A percentile compares a stretch with the other conserved stretches of the same genome.
Evolutionary conservation across 2,888 invertebrate genomes (phyloP).

Genomic region (Dryomyza anilis): DNA sequence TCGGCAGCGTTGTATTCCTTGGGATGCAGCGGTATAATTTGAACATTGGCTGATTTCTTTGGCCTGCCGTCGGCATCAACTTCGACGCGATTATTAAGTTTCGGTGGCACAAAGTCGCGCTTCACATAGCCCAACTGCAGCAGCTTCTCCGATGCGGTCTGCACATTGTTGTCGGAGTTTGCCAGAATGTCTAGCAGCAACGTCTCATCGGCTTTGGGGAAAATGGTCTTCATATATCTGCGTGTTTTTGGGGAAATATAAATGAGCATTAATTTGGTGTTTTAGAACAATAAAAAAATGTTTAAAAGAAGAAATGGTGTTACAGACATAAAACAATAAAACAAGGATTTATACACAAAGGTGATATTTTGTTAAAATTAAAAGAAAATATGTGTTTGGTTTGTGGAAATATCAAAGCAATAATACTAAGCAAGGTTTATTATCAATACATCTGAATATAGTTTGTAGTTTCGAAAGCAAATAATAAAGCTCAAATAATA

Average conservation of each 20-base stretch:
- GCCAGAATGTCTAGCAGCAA: conserved; percentile 81
- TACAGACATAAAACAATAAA: neutral
- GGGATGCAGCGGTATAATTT: conserved; percentile 62
- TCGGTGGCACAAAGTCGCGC: conserved; percentile 71
- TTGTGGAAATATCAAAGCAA: too few species aligned
- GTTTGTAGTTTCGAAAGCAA: too few species aligned
- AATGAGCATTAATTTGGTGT: neutral
- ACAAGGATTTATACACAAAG: neutral
- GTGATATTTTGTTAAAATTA: too few species aligned
- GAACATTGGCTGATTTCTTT: conserved; percentile 42
- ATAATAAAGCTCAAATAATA: too few species aligned
- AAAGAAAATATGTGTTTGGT: too few species aligned
- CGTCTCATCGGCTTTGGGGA: conserved; percentile 88
- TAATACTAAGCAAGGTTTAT: too few species aligned
- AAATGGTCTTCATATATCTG: conserved; percentile 90
- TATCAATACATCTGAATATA: too few species aligned
- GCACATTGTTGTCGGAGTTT: conserved; percentile 89
- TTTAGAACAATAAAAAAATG: too few species aligned
- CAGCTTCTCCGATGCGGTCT: conserved; percentile 82
- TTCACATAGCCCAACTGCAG: conserved; percentile 82
- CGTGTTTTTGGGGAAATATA: neutral
- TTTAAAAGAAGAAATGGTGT: neutral
- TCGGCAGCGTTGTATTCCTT: conserved; percentile 73
- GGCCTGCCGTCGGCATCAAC: conserved; percentile 40
- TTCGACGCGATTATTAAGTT: conserved; percentile 62